Conservation (phyloP, 2,797 vertebrate species). For the Gallinago stenura region DNA sequence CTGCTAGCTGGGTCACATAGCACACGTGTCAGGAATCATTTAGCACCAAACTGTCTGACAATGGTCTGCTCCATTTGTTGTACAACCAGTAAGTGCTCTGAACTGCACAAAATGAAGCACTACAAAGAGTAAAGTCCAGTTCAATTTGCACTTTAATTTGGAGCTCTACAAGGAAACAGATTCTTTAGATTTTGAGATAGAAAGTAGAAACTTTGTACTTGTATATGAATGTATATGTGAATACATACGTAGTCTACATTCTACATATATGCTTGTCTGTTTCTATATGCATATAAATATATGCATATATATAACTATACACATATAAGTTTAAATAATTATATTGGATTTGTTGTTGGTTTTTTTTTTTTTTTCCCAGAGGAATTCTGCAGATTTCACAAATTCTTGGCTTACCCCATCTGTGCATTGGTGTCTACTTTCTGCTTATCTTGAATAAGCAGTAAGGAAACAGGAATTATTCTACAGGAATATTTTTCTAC, state of each 20-base stretch:
- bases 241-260: not conserved
- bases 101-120: not conserved
- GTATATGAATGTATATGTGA: not conserved
- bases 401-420: not conserved
- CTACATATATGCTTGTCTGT: not conserved
- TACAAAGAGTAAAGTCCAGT: not conserved
- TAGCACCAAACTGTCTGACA: not conserved
- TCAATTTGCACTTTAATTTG: not conserved
- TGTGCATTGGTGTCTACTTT: not conserved
- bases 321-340: not conserved
- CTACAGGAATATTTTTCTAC: not conserved
- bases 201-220: not conserved
- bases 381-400: not conserved
- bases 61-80: not conserved
- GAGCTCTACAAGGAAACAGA: not conserved
- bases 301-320: not conserved
- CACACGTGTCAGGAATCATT: not conserved
- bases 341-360: accelerated
- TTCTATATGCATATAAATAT: not conserved
- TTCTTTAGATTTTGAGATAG: not conserved
- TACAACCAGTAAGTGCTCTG: not conserved
- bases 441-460: not conserved
- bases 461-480: not conserved
- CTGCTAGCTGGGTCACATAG: not conserved
- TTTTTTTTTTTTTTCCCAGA: accelerated